Base-by-base conservation (phyloP, 2,888 invertebrate species). In the Oithona nana region DNA sequence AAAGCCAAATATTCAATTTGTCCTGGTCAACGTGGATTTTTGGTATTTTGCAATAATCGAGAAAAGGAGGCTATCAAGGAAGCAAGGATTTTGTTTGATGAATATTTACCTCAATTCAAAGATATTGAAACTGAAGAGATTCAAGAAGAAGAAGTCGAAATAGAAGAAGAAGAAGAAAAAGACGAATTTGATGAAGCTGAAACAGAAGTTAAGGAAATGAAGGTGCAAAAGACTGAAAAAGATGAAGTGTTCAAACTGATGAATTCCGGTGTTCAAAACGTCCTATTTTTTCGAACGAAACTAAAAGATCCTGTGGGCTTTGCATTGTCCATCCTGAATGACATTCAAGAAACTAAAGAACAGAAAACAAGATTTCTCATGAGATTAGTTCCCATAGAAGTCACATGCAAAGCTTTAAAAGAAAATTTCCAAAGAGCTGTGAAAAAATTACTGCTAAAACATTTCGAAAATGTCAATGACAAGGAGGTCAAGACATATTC, bases 331-430 rank as follows among this genome's bases (percentile, higher is more conserved):
- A 85, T 94, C 64, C 76, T 90, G 55, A 77, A 81, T 68, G 86
- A 89, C 70, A 76, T 90, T 64, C 73, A 78, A 58, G 71, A 77
- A 24, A 83, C 80, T 0, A 82, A 83, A 69, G 73, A 80, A 64
- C 82, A 82, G 68, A 84, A 83, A 73, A 82, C 86, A 0, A 78
- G 85, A 67, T 84, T 81, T 73, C 78, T 93, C 1, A 70, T 89
- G 16, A 80, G 92, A 64, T 73, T 94, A 65, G 72, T 90, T 20
- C 93, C 94, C 0, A 80, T 94, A 61, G 81, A 85, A 75, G 75
- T 77, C 0, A 85, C 86, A 1, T 93, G 90, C 71, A 83, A 81
- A 69, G 73, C 50, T 6, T 50, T 24, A 20, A 29, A 28, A 2
- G 50, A 22, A 11, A 24, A 24, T 4, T 26, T 50, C 49, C 24